Conservation (phyloP, 2,113 vertebrate species). For the Hippopotamus amphibius region DNA sequence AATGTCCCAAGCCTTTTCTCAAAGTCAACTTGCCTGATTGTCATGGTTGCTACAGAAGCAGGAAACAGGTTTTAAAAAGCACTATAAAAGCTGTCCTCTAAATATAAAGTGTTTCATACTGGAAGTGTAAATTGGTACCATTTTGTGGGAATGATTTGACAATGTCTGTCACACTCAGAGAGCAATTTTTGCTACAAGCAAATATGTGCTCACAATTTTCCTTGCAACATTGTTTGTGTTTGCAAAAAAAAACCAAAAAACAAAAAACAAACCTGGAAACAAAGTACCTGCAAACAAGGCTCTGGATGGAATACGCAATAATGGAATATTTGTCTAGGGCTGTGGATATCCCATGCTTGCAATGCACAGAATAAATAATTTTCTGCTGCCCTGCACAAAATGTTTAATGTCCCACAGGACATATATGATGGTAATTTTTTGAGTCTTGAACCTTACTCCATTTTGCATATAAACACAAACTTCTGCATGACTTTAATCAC, state of each 20-base stretch:
- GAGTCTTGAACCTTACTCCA: background rate
- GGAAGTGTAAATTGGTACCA: background rate
- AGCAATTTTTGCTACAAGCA: background rate
- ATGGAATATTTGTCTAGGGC: background rate
- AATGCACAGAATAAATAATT: background rate
- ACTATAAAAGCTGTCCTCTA: background rate
- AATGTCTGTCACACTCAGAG: background rate
- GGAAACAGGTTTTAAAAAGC: background rate
- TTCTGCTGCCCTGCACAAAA: background rate
- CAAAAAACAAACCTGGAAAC: background rate
- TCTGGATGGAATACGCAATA: background rate
- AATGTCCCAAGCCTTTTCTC: background rate
- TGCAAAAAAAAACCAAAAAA: background rate
- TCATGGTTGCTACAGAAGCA: background rate
- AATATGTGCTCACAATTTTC: background rate
- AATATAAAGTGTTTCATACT: background rate
- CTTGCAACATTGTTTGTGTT: background rate
- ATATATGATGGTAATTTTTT: background rate
- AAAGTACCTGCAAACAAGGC: background rate
- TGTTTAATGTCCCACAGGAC: too few relatives aligned
- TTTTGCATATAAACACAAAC: background rate
- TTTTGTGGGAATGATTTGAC: background rate
- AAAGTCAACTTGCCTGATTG: background rate
- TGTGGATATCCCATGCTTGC: background rate
- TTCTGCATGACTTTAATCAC: background rate